Percentiles rank a stretch among this genome's conserved stretches.
Evolutionary conservation across 1,140 invertebrate genomes (phyloP).

Genomic region (Portunus trituberculatus): DNA sequence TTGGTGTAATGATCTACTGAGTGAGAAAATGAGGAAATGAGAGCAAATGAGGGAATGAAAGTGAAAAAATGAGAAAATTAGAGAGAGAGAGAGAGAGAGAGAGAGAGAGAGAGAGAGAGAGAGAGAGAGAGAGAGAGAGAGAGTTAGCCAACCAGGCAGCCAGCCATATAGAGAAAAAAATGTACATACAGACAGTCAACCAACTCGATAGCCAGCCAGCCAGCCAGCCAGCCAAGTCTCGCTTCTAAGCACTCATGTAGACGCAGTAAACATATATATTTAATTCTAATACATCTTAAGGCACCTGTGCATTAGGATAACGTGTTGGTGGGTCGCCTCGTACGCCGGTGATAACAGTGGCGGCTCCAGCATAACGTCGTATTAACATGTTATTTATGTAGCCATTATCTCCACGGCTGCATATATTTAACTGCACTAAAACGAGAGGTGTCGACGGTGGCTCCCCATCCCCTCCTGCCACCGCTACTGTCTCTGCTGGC

Average conservation of each 20-base stretch:
- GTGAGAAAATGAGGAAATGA: too few species aligned
- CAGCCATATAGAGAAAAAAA: too few species aligned
- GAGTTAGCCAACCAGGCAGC: neutral
- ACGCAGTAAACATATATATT: neutral
- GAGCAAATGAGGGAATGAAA: too few species aligned
- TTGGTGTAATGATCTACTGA: too few species aligned
- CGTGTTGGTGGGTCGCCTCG: neutral
- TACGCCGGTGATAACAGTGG: neutral
- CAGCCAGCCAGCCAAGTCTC: neutral
- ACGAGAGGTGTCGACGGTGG: neutral
- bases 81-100: neutral
- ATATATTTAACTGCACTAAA: neutral
- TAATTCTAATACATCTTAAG: neutral
- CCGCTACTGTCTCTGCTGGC: neutral
- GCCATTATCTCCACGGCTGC: constrained; percentile 7
- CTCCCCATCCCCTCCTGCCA: neutral
- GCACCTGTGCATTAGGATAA: neutral
- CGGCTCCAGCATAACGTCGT: neutral
- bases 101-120: neutral
- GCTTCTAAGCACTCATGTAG: neutral
- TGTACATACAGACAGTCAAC: too few species aligned
- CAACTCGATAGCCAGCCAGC: too few species aligned
- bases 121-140: neutral
- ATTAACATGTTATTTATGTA: constrained; percentile 15
- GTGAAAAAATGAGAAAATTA: too few species aligned